Evolutionary conservation across 2,888 invertebrate genomes (phyloP), one percentile per base, ranked within the genome.

Genomic region (Caprella mutica): DNA sequence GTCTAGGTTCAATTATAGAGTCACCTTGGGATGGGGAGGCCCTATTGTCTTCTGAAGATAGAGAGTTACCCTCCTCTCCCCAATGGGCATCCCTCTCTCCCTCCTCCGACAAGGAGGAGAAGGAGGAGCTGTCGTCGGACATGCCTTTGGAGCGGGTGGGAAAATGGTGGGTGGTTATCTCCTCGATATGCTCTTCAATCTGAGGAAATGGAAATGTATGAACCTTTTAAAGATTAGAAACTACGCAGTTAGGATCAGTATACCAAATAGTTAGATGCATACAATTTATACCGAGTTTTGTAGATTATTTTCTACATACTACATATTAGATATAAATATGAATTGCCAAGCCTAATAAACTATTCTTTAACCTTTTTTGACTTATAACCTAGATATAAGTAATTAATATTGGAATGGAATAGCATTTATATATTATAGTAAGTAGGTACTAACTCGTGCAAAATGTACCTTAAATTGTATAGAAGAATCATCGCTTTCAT

Each of bases 111-210:
- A 29, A 17, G 3, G 39, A 29, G 5, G 50, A 51, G 17, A 50
- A 46, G 50, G 39, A 52, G n/a, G 38, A 30, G 17, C 58, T 58
- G 9, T 57, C 61, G 27, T 55, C 55, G 1, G 61, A 54, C 42
- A 51, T 40, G 40, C 17, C n/a, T 21, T 35, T 24, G 26, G 5
- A 19, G 39, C 4, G 23, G 39, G n/a, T n/a, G n/a, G n/a, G n/a
- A 8, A 21, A 26, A 39, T 61, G 61, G 40, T 58, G 61, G 8
- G 61, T 61, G n/a, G 62, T 57, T 39, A 65, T 54, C 35, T 65
- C 65, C 27, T 65, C 65, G 5, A 62, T 46, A 35, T 62, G 59
- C 21, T 65, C 65, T 26, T 65, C 65, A 23, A 65, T 62, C 65
- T 65, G 46, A 1, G n/a, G 21, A 12, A 44, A 38, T 43, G 19